Conservation (phyloP, 1,140 invertebrate species). For the Diabrotica virgifera region DNA sequence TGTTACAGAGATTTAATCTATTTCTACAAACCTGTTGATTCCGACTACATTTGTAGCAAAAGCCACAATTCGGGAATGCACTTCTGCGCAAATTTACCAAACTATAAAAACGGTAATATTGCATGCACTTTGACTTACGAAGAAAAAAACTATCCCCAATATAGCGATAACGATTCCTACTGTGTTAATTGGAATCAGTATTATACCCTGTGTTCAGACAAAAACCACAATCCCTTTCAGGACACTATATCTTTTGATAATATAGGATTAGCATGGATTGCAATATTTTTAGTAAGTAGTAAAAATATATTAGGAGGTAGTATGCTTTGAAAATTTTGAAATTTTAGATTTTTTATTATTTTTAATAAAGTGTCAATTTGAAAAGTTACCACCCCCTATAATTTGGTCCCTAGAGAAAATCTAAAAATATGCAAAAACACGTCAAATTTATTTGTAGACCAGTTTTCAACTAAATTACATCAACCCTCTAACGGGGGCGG, state of each 20-base stretch:
- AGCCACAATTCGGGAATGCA: conserved; percentile 95
- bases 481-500: no score
- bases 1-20: conserved; percentile 26
- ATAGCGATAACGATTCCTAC: conserved; percentile 39
- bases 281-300: conserved; percentile 95
- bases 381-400: no score
- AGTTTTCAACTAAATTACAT: no score
- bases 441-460: no score
- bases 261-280: conserved; percentile 99
- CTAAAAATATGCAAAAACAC: no score
- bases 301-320: no score
- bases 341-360: no score
- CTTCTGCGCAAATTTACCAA: conserved; percentile 82
- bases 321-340: no score
- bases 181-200: conserved; percentile 99
- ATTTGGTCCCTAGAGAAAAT: no score
- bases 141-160: conserved; percentile 33
- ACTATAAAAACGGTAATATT: conserved; percentile 66
- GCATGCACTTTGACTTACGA: conserved; percentile 60
- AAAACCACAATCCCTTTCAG: conserved; percentile 96
- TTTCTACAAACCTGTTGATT: conserved; percentile 55
- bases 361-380: no score
- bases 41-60: conserved; percentile 96
- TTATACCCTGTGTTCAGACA: conserved; percentile 90
- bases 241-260: conserved; percentile 99